These are phyloP conservation scores for Galemys pyrenaicus DNA, from an alignment of 2,113 vertebrate genomes.

Conservation along the genomic window DNA sequence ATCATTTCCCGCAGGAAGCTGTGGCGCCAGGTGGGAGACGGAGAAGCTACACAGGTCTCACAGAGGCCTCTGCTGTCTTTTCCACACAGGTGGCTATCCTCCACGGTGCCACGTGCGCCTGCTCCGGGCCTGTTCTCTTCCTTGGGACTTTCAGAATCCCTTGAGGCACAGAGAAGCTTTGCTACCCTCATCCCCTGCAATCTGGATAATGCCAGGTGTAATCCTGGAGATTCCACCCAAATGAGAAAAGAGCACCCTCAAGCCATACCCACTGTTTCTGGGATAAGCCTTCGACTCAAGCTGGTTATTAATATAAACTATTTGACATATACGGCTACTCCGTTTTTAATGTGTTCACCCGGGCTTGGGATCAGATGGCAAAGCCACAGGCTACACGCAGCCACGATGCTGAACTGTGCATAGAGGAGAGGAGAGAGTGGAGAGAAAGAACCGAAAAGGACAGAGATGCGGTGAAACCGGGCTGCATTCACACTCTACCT, in stretches of 20 bases:
- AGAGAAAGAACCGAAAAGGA: background rate
- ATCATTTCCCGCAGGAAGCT: background rate
- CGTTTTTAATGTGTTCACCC: background rate
- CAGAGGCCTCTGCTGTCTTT: background rate
- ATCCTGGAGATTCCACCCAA: background rate
- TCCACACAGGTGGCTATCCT: background rate
- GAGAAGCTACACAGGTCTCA: background rate
- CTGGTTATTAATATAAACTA: background rate
- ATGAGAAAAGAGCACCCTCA: background rate
- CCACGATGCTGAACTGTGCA: background rate
- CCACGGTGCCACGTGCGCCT: background rate
- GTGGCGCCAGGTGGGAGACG: background rate
- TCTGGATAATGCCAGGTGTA: background rate
- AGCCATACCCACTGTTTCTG: background rate
- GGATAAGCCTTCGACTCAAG: background rate
- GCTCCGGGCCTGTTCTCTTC: background rate
- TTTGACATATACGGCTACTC: accelerated
- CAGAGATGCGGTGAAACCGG: background rate
- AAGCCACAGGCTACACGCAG: background rate
- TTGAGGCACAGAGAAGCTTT: background rate
- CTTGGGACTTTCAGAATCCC: background rate
- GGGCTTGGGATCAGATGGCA: background rate
- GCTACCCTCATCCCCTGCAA: background rate
- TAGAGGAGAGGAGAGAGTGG: background rate
- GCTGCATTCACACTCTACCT: background rate